Percentiles rank a stretch among this genome's conserved stretches.
These are phyloP conservation scores for Calameuta pallipes DNA, from an alignment of 2,888 invertebrate species.

Conservation along the genomic window DNA sequence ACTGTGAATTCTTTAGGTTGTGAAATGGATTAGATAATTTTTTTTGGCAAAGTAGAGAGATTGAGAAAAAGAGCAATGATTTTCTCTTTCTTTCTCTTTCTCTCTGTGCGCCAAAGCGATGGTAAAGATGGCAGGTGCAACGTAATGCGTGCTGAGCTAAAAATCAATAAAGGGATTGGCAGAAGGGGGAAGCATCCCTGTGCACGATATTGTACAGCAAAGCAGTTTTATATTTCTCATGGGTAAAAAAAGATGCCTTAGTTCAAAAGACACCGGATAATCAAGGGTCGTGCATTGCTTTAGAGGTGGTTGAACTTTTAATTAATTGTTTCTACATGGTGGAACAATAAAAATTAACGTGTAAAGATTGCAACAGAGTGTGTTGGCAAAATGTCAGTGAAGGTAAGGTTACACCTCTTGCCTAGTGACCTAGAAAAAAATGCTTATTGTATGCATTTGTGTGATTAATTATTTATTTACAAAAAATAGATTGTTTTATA, in stretches of 20 bases:
- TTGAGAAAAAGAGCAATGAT: background rate
- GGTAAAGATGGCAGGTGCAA: constrained; percentile 54
- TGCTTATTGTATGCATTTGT: background rate
- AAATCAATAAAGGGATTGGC: constrained; percentile 58
- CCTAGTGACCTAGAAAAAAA: background rate
- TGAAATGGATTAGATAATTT: background rate
- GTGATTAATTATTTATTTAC: background rate
- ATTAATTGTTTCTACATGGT: background rate
- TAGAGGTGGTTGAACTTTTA: background rate
- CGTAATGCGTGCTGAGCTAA: constrained; percentile 30
- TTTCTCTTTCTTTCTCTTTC: background rate
- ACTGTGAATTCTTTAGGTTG: background rate
- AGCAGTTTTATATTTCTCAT: constrained; percentile 16
- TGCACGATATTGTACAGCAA: constrained; percentile 26
- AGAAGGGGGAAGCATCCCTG: constrained; percentile 45
- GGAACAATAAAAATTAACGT: constrained; percentile 16
- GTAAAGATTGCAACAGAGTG: constrained; percentile 42
- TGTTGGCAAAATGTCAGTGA: constrained; percentile 60
- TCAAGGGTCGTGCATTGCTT: background rate
- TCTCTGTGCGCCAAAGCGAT: background rate
- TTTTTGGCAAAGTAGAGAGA: background rate
- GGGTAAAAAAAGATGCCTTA: background rate
- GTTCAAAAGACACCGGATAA: background rate
- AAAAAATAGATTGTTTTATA: too few species aligned
- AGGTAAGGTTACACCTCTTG: constrained; percentile 45